Evolutionary conservation across 2,797 vertebrate species (phyloP), one percentile per base, ranked within the genome.

Genomic region (Enteromius thamalakanensis): DNA sequence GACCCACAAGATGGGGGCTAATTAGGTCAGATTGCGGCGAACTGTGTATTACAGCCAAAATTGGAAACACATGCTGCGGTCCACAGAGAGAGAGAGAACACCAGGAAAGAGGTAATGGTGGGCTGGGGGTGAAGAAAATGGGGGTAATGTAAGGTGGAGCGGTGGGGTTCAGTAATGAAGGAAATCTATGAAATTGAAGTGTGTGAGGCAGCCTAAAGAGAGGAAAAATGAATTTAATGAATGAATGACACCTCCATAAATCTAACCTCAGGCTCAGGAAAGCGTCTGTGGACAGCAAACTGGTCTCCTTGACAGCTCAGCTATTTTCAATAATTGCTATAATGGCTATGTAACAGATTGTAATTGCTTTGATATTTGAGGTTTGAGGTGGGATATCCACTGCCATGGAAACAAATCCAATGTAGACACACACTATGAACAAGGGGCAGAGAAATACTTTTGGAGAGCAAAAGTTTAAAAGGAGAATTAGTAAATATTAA

Each of bases 271-370:
- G 85, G 86, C 74, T 65, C 26, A 81, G 78, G 11, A 67, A 71
- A 85, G 82, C 76, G 84, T 71, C 34, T 55, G 78, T 40, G 81
- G 86, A 84, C 84, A 84, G 81, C 82, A 79, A 65, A 75, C 65
- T 83, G 42, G 82, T 86, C 70, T 89, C 87, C 49, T 55, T 90
- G 92, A 92, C 92, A 91, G 91, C 89, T 87, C 90, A 40, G 88
- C 92, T 84, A 93, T 94, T 94, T 91, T 88, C 90, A 84, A 81
- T 94, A 94, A 94, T 95, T 92, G 88, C 86, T 83, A 87, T 94
- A 94, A 94, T 94, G 88, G 88, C 92, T 72, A 77, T 87, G 88
- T 90, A 86, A 89, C 89, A 82, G 86, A 87, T 78, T 80, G 84
- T 87, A 82, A 87, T 87, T 86, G 85, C 85, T 76, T 70, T 81